Percentiles rank a stretch among this genome's conserved stretches.
These are phyloP conservation scores for Pipistrellus pygmaeus DNA, from an alignment of 2,797 vertebrate species.

Conservation along the genomic window DNA sequence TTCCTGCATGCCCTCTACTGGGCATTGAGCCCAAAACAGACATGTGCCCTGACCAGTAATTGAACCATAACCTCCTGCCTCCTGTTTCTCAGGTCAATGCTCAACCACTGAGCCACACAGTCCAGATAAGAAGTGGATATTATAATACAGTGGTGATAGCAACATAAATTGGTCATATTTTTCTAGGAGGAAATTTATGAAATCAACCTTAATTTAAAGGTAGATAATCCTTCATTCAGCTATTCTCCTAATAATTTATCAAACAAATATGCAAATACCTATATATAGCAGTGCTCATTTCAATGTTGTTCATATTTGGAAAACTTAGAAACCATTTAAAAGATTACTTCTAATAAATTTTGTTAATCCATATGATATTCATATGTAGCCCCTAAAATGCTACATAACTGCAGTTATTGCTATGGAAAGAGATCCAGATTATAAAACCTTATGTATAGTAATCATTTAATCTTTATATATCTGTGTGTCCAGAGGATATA, in stretches of 20 bases:
- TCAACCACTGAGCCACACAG: no score
- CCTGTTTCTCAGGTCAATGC: no score
- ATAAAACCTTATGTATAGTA: background rate
- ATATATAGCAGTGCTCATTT: background rate
- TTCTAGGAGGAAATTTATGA: constrained; percentile 7
- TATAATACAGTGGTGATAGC: background rate
- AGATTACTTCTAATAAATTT: background rate
- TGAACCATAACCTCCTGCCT: no score
- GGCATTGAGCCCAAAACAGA: no score
- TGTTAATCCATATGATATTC: background rate
- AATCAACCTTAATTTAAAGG: constrained; percentile 25
- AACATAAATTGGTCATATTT: background rate
- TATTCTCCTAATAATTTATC: constrained; percentile 28
- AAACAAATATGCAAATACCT: background rate
- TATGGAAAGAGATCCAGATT: background rate
- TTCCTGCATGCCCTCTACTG: no score
- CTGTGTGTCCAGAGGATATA: background rate
- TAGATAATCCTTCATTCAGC: background rate
- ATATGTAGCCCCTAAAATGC: constrained; percentile 39
- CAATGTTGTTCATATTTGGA: background rate
- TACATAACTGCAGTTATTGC: background rate
- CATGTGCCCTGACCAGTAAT: no score
- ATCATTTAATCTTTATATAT: background rate
- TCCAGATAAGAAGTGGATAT: background rate
- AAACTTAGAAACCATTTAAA: background rate